These are phyloP conservation scores for Cromileptes altivelis DNA, from an alignment of 2,113 vertebrate genomes.

Conservation along the genomic window DNA sequence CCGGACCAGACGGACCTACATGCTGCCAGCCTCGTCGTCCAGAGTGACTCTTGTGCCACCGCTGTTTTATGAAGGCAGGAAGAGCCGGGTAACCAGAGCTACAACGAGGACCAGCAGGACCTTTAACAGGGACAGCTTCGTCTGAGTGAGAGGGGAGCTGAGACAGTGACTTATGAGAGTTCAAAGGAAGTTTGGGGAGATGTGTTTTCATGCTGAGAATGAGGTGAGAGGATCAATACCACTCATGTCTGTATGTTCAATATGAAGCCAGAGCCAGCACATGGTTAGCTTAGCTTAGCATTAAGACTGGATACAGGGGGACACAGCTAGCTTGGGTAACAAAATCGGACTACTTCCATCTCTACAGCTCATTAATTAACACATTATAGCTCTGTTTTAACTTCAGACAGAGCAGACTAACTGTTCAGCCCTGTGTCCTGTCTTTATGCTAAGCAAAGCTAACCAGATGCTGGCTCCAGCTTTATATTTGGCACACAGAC, in stretches of 20 bases:
- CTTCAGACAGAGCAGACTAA: background rate
- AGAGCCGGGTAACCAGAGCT: constrained; percentile 34
- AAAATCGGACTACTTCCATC: background rate
- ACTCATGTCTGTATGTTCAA: background rate
- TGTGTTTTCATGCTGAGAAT: background rate
- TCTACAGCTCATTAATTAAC: background rate
- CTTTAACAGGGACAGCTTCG: constrained; percentile 91
- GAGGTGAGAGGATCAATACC: background rate
- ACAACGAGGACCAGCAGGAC: background rate
- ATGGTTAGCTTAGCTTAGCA: background rate
- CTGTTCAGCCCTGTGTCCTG: background rate
- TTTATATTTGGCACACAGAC: background rate
- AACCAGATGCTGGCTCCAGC: background rate
- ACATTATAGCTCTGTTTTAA: background rate
- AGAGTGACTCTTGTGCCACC: constrained; percentile 62
- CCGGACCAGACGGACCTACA: constrained; percentile 73
- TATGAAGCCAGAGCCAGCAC: background rate
- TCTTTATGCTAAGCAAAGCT: background rate
- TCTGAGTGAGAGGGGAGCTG: constrained; percentile 76
- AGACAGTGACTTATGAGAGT: background rate
- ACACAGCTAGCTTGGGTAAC: background rate
- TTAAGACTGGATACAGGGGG: background rate
- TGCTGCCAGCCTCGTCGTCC: constrained; percentile 59
- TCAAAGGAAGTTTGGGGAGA: background rate
- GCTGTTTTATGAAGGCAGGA: constrained; percentile 65